Evolutionary conservation across 2,113 vertebrate genomes (phyloP).

Genomic region (Gnathonemus echidnorhynchus): DNA sequence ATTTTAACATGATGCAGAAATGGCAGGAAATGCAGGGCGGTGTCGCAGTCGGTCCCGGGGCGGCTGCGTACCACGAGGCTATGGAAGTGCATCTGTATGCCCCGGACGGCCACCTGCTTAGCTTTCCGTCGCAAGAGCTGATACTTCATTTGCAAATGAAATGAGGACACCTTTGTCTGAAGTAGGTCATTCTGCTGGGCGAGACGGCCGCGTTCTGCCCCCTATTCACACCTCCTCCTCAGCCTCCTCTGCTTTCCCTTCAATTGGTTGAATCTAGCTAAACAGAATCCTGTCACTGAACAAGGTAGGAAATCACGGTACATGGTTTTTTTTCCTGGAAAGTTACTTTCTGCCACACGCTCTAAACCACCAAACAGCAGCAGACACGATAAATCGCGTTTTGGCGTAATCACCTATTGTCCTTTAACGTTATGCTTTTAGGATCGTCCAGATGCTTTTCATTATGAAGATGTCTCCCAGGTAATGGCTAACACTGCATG

Average conservation of each 20-base stretch:
- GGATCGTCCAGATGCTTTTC: not conserved
- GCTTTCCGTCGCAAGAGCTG: slow-evolving; percentile 37
- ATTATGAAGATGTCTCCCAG: not conserved
- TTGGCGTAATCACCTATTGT: not conserved
- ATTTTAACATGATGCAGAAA: not conserved
- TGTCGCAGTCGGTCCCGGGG: not conserved
- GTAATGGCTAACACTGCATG: not conserved
- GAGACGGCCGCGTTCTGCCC: slow-evolving; percentile 37
- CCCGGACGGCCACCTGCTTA: slow-evolving; percentile 20
- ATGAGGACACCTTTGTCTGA: slow-evolving; percentile 53
- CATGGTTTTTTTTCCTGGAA: not conserved
- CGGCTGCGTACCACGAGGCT: not conserved
- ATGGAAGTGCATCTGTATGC: slow-evolving; percentile 38
- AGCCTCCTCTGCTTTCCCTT: slow-evolving; percentile 12
- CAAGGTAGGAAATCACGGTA: not conserved
- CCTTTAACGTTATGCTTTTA: not conserved
- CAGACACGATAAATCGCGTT: not conserved
- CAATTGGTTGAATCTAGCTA: not conserved
- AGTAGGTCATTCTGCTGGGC: slow-evolving; percentile 43
- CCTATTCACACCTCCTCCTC: slow-evolving; percentile 29
- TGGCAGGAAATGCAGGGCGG: not conserved
- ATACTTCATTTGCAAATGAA: slow-evolving; percentile 58
- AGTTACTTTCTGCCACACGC: not conserved
- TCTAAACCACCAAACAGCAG: not conserved
- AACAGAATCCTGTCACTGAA: not conserved